phyloP scores from a whole-genome alignment of 1,140 invertebrate species.

The Arion vulgaris region DNA sequence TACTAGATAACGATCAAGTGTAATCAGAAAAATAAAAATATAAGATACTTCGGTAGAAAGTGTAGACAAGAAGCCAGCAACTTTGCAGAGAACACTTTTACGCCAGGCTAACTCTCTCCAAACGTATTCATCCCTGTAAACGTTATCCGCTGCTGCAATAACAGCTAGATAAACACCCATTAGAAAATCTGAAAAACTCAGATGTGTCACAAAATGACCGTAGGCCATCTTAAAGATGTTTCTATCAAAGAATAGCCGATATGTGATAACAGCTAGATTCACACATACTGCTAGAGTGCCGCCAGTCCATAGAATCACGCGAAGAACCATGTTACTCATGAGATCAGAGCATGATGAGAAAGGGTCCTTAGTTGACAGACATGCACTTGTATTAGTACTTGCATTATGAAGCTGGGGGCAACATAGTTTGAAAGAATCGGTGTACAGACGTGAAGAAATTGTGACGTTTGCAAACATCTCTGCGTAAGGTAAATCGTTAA shows the following conservation, averaged over 20 bases:
- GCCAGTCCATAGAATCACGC: conserved; percentile 42
- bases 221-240: conserved; percentile 2
- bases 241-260: conserved; percentile 27
- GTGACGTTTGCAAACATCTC: conserved; percentile 6
- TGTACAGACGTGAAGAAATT: background rate
- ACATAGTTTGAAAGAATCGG: conserved; percentile 33
- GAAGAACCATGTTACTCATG: conserved; percentile 14
- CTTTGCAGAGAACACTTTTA: conserved; percentile 44
- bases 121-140: conserved; percentile 51
- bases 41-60: conserved; percentile 55
- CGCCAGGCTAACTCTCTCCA: conserved; percentile 50
- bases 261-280: conserved; percentile 48
- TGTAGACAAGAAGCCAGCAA: conserved; percentile 58
- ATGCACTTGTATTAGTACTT: background rate
- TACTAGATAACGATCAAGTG: conserved; percentile 54
- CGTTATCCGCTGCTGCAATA: conserved; percentile 52
- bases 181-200: conserved; percentile 56
- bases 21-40: conserved; percentile 33
- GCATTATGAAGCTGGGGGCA: background rate
- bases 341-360: conserved; percentile 29
- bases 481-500: background rate
- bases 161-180: conserved; percentile 62
- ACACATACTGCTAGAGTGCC: conserved; percentile 48
- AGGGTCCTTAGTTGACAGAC: background rate
- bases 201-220: conserved; percentile 49